Base-by-base conservation (phyloP, 1,140 invertebrate species). In the Drosophila leontia region DNA sequence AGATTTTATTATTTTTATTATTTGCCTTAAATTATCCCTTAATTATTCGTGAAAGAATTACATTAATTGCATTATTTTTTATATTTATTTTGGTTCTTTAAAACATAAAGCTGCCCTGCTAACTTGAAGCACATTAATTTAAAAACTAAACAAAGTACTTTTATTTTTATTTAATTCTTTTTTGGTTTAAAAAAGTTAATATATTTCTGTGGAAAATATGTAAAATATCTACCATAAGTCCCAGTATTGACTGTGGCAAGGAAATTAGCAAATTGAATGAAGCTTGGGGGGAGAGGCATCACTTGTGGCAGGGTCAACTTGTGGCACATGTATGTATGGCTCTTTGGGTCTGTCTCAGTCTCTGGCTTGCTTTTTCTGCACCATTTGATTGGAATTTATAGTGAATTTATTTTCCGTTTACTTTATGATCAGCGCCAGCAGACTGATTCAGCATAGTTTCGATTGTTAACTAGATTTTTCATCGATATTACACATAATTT, bases 301-400 rank as follows among this genome's bases (percentile, higher is more conserved):
- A 26, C 59, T 50, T 53, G 57, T 26, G 45, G 76, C 75, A 62
- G 75, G 75, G 75, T 70, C 75, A 78, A 58, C 32, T 56, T 77
- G 44, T 61, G 56, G 72, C 62, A 76, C 34, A 65, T 51, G 48
- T 29, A 48, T 26, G 23, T 23, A 23, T 15, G 45, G 7, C 23
- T 15, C 13, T n/a, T n/a, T 34, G 32, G 7, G 7, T 34, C 12
- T 51, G 2, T 51, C 26, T n/a, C 23, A 63, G 72, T 29, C 69
- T 71, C 57, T 69, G 47, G 53, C 48, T 67, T 50, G 51, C n/a
- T 12, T 34, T 69, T 61, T 19, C 63, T 65, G 55, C 45, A 29
- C 53, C 61, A 57, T 80, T 88, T 88, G 80, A 88, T 88, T 88
- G 85, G 84, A 88, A 88, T 88, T 88, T 88, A 88, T 88, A 72